Evolutionary conservation across 2,888 invertebrate genomes (phyloP), one percentile per base, ranked within the genome.

Genomic region (Sclerodermus sp.): DNA sequence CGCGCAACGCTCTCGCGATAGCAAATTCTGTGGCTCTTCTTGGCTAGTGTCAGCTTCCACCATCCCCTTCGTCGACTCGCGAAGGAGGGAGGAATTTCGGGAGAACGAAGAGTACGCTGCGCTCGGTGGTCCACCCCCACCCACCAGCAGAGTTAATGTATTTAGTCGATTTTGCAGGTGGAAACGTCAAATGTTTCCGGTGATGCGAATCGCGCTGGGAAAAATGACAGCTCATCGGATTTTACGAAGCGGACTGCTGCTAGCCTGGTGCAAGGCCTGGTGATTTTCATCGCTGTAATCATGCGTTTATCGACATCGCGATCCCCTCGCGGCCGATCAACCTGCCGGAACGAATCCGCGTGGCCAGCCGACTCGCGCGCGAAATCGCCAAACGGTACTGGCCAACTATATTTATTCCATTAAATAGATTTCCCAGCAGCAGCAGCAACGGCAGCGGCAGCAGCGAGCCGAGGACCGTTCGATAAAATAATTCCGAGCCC

Each of bases 211-310:
- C 34, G 40, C 41, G 47, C 44, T 45, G 42, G 9, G 52, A 62
- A 69, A 67, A 69, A 66, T 61, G 63, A 66, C 62, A 55, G 62
- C 61, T 64, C 62, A 63, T 69, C 64, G 61, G 60, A 66, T 69
- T 69, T 69, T 69, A 67, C 62, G 62, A 51, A 62, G 52, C 57
- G 57, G 53, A n/a, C 62, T 39, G 31, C 42, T 49, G 43, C 47
- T 46, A 42, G 51, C 48, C 39, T 51, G 47, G 56, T 42, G 45
- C 42, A 46, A 53, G 32, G 36, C 36, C 30, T 57, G 55, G 58
- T 62, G 64, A 63, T 69, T 68, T 60, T 61, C 67, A 60, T 59
- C 68, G 56, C 56, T 47, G 62, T 66, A 69, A 69, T 69, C 64
- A 60, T 59, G 62, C 62, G 57, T 58, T 64, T 67, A 67, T 67